phyloP scores from a whole-genome alignment of 2,797 vertebrate genomes.

The Ctenosaura bakeri region DNA sequence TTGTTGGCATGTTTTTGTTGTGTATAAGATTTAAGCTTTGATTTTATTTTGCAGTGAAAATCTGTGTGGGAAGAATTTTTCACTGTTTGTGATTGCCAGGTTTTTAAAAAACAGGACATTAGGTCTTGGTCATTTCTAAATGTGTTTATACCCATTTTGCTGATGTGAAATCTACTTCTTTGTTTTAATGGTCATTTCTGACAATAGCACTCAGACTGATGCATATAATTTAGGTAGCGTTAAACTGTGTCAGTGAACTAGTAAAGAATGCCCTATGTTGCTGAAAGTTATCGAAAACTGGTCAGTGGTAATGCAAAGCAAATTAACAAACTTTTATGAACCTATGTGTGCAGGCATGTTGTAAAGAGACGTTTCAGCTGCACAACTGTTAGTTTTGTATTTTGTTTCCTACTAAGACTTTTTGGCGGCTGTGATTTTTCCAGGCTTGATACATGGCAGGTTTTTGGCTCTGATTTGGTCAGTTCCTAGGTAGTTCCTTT shows the following conservation, averaged over 20 bases:
- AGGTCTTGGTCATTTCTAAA: conserved; percentile 9
- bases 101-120: not conserved
- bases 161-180: rapidly evolving
- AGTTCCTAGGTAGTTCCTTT: conserved; percentile 41
- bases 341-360: conserved; percentile 3
- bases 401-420: not conserved
- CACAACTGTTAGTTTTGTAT: conserved; percentile 37
- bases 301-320: not conserved
- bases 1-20: not conserved
- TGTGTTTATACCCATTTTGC: conserved; percentile 28
- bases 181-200: conserved; percentile 1
- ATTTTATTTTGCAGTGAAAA: not conserved
- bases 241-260: conserved; percentile 17
- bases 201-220: not conserved
- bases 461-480: conserved; percentile 50
- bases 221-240: not conserved
- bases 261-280: rapidly evolving
- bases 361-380: conserved; percentile 3
- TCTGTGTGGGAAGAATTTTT: not conserved
- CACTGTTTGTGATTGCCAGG: not conserved
- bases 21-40: not conserved
- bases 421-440: conserved; percentile 28
- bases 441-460: conserved; percentile 18
- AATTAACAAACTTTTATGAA: not conserved
- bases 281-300: not conserved